phyloP scores from a whole-genome alignment of 2,888 invertebrate species.

The Ecliptopera silaceata region DNA sequence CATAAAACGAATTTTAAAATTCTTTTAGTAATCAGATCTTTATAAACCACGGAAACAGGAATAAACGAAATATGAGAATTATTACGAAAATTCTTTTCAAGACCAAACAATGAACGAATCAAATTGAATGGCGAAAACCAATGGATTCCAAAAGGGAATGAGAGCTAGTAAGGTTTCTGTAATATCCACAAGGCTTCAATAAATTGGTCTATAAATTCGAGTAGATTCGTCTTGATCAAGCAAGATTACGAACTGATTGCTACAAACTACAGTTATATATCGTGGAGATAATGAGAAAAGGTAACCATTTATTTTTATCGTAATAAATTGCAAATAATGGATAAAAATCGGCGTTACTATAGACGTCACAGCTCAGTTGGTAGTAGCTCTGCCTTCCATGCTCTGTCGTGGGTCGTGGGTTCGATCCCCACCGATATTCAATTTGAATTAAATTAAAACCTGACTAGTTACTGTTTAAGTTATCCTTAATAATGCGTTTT shows the following conservation, averaged over 20 bases:
- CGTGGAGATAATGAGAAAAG: background rate
- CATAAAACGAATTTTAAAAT: too few relatives aligned
- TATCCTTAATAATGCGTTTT: too few relatives aligned
- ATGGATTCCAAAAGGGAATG: slow-evolving; percentile 12
- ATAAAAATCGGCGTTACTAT: too few relatives aligned
- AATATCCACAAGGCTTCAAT: slow-evolving; percentile 16
- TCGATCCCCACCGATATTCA: too few relatives aligned
- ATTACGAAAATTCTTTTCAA: background rate
- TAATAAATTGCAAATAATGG: background rate
- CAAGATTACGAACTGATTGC: slow-evolving; percentile 2
- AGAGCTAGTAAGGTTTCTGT: slow-evolving; percentile 8
- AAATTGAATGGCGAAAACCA: slow-evolving; percentile 4
- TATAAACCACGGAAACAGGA: background rate
- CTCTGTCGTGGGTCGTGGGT: too few relatives aligned
- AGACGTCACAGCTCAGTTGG: too few relatives aligned
- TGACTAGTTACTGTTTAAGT: too few relatives aligned
- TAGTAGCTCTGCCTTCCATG: too few relatives aligned
- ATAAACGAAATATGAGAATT: background rate
- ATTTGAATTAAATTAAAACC: too few relatives aligned
- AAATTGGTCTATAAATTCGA: slow-evolving; percentile 19
- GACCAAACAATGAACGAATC: background rate
- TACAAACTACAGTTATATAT: background rate
- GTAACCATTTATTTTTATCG: background rate
- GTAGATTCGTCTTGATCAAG: slow-evolving; percentile 9
- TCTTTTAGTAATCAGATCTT: too few relatives aligned